These are phyloP conservation scores for Heteractis magnifica DNA, from an alignment of 92 coral and sea anemone species.

Conservation along the genomic window DNA sequence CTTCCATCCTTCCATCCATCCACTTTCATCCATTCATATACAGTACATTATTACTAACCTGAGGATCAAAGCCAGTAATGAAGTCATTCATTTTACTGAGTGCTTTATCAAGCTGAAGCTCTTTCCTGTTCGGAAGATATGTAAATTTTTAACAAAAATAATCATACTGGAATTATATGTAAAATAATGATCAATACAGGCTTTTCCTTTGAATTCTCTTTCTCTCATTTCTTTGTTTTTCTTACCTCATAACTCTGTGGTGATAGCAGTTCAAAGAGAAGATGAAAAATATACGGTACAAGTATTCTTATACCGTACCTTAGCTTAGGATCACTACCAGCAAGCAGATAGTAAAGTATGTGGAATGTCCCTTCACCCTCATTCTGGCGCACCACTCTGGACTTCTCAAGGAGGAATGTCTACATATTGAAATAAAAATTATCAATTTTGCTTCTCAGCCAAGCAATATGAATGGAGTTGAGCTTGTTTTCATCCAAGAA, in stretches of 20 bases:
- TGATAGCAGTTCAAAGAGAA: too few relatives aligned
- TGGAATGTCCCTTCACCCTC: conserved; percentile 89
- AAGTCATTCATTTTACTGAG: conserved; percentile 73
- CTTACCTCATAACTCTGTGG: too few relatives aligned
- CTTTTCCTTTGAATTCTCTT: too few relatives aligned
- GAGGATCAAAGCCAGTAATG: conserved; percentile 65
- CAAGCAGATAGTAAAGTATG: conserved; percentile 78
- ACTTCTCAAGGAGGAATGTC: conserved; percentile 93
- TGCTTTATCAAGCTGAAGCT: conserved; percentile 77
- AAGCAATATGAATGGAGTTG: too few relatives aligned
- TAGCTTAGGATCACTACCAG: conserved; percentile 91
- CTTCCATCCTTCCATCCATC: not conserved
- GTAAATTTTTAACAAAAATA: too few relatives aligned
- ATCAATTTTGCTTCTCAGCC: too few relatives aligned
- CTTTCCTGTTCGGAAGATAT: conserved; percentile 58
- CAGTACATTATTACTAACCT: conserved; percentile 43
- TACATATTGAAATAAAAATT: conserved; percentile 23
- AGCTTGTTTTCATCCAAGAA: too few relatives aligned
- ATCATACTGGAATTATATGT: too few relatives aligned
- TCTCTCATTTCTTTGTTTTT: too few relatives aligned
- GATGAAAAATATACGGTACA: too few relatives aligned
- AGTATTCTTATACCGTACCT: conserved; percentile 50
- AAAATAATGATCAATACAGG: too few relatives aligned
- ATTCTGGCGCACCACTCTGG: conserved; percentile 83
- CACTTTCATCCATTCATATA: not conserved